Evolutionary conservation across 2,888 invertebrate species (phyloP).

Genomic region (Lithophane socia): DNA sequence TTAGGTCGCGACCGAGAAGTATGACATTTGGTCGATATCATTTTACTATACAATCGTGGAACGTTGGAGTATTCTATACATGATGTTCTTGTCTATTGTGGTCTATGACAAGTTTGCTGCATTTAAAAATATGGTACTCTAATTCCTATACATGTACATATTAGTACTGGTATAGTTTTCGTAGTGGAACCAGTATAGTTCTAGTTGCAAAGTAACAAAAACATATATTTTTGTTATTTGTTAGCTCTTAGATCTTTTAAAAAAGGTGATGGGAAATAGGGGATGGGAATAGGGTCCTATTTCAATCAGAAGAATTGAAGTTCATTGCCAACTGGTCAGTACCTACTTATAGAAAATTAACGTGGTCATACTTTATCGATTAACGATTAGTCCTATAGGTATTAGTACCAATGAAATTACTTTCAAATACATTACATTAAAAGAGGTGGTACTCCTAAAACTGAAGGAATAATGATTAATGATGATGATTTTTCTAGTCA

Average conservation of each 20-base stretch:
- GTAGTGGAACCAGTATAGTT: neutral
- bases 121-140: neutral
- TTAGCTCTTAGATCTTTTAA: neutral
- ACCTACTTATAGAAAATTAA: neutral
- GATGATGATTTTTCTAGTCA: neutral
- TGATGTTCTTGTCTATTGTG: neutral
- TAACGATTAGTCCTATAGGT: neutral
- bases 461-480: neutral
- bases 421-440: slow-evolving; percentile 20
- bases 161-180: neutral
- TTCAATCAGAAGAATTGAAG: neutral
- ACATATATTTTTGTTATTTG: neutral
- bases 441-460: neutral
- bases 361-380: neutral
- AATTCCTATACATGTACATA: neutral
- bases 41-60: slow-evolving; percentile 44
- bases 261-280: neutral
- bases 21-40: slow-evolving; percentile 67
- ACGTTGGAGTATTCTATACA: slow-evolving; percentile 1
- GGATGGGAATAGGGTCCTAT: too few relatives aligned
- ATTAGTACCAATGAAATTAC: neutral
- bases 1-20: slow-evolving; percentile 64
- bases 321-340: neutral
- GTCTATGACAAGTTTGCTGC: neutral
- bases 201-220: neutral